Base-by-base conservation (phyloP, 2,888 invertebrate genomes). In the Dysmachus trigonus region DNA sequence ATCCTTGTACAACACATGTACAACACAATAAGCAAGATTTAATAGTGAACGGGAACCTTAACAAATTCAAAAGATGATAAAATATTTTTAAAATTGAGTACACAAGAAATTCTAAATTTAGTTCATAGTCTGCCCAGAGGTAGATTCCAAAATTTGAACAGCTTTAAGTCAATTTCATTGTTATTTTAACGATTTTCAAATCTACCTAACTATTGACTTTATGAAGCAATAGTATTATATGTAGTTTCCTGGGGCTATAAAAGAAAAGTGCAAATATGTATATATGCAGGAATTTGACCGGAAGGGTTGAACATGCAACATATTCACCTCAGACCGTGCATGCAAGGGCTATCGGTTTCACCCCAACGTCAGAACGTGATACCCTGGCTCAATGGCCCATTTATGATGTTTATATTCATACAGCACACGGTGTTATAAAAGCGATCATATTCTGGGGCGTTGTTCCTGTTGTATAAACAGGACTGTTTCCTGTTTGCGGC, bases 361-460 rank as follows among this genome's bases (percentile, higher is more conserved):
- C 41, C 82, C n/a, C 18, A 27, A 71, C 22, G 27, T 82, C 38
- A 71, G 38, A 35, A 62, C 35, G 82, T 62, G 38, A 82, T 82
- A 33, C 35, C 13, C 82, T 18, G 15, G 30, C 71, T 71, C 27
- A 82, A 82, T 47, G 71, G 33, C 30, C 82, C 35, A 71, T 82
- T 82, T 82, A 35, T 82, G 82, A 30, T 18, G 71, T 82, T 82
- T 82, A 71, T 71, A 82, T 82, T 82, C 82, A 82, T 82, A 71
- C 53, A 30, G 53, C 53, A 47, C 47, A 47, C n/a, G 47, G 47
- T 18, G 47, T 81, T 81, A 81, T 81, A 81, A 81, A 81, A 51
- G 82, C 71, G 71, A 71, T 71, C 71, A 82, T 82, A 82, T 82
- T 71, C 62, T 82, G 47, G 38, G 62, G 18, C 53, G 47, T 27